Conservation (phyloP, 2,888 invertebrate genomes). For the Lasioglossum calceatum region DNA sequence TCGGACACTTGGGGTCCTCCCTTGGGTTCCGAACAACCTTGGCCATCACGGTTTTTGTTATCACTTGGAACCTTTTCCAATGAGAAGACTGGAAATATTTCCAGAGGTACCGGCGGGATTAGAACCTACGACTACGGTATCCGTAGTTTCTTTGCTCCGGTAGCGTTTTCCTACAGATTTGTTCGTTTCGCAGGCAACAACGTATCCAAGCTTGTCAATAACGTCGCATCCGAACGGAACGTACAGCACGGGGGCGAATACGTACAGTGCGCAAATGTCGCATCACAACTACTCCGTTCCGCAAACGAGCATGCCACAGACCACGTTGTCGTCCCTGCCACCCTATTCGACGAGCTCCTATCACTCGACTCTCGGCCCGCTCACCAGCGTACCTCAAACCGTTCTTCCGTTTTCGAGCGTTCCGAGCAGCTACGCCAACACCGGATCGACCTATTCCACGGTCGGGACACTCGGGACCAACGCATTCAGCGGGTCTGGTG, state of each 20-base stretch:
- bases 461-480: conserved; percentile 83
- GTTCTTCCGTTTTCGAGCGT: conserved; percentile 82
- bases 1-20: too few species aligned
- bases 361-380: conserved; percentile 79
- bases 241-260: conserved; percentile 79
- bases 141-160: too few species aligned
- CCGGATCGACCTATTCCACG: conserved; percentile 81
- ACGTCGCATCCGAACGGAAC: conserved; percentile 80
- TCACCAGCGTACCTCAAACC: conserved; percentile 80
- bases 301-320: conserved; percentile 77
- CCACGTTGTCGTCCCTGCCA: conserved; percentile 80
- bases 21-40: too few species aligned
- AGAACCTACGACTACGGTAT: too few species aligned
- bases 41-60: too few species aligned
- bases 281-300: conserved; percentile 81
- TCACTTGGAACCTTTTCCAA: too few species aligned
- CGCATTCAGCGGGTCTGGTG: conserved; percentile 80
- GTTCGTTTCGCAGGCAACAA: conserved; percentile 74
- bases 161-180: background rate
- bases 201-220: conserved; percentile 81
- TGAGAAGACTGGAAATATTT: too few species aligned
- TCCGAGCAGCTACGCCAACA: conserved; percentile 79
- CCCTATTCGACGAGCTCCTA: conserved; percentile 80
- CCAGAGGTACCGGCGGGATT: too few species aligned
- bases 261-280: conserved; percentile 76